phyloP scores from a whole-genome alignment of 2,113 vertebrate species.

The Lates calcarifer region DNA sequence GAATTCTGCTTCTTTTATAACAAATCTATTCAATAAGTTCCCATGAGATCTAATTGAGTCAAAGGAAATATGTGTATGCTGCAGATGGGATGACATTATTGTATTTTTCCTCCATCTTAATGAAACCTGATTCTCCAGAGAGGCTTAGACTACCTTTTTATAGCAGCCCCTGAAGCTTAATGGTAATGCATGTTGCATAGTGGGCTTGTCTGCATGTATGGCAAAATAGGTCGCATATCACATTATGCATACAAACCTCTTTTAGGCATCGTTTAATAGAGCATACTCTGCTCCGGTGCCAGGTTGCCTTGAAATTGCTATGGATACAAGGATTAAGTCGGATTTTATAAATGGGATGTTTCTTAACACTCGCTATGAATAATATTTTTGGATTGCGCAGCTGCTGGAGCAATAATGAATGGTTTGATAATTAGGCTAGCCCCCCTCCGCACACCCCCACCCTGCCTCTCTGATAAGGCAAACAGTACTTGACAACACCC shows the following conservation, averaged over 20 bases:
- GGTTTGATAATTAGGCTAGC: conserved; percentile 67
- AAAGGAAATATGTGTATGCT: conserved; percentile 62
- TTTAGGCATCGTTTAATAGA: conserved; percentile 64
- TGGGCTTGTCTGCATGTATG: conserved; percentile 60
- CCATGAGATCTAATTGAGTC: conserved; percentile 57
- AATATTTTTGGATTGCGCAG: conserved; percentile 77
- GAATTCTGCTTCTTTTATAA: conserved; percentile 41
- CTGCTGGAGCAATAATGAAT: conserved; percentile 68
- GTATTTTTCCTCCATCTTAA: conserved; percentile 67
- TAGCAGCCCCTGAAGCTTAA: conserved; percentile 64
- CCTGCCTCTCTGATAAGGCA: conserved; percentile 42
- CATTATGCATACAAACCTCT: conserved; percentile 69
- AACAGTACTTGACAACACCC: conserved; percentile 64
- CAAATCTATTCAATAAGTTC: conserved; percentile 57
- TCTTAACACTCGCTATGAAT: conserved; percentile 68
- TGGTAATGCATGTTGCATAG: conserved; percentile 58
- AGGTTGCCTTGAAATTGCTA: conserved; percentile 74
- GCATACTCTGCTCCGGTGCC: conserved; percentile 41
- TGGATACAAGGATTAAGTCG: conserved; percentile 77
- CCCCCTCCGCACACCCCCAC: not conserved
- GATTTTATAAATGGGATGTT: conserved; percentile 70
- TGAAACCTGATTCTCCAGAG: conserved; percentile 70
- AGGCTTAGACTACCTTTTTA: conserved; percentile 67
- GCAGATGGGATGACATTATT: conserved; percentile 60
- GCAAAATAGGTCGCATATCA: conserved; percentile 74